phyloP scores from a whole-genome alignment of 2,113 vertebrate genomes.

The Cyprichromis sp. region DNA sequence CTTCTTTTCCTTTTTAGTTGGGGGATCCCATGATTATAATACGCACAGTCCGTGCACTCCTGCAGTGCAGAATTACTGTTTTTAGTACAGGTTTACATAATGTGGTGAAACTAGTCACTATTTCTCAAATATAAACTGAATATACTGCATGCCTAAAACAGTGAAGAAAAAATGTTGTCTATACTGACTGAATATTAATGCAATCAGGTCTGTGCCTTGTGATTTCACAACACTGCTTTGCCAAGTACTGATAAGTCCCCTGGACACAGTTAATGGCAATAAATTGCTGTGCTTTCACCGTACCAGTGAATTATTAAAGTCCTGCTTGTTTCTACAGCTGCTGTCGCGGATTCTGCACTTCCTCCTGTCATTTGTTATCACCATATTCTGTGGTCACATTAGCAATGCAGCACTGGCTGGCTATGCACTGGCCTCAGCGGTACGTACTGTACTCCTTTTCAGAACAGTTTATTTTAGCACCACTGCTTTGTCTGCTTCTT shows the following conservation, averaged over 20 bases:
- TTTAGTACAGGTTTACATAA: background rate
- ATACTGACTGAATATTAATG: background rate
- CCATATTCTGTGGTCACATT: conserved; percentile 90
- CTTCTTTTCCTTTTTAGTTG: background rate
- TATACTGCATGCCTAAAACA: background rate
- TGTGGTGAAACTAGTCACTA: background rate
- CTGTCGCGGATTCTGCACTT: conserved; percentile 80
- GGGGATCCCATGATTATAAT: background rate
- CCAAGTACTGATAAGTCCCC: background rate
- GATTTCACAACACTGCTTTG: background rate
- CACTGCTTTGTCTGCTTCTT: background rate
- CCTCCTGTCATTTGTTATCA: conserved; percentile 79
- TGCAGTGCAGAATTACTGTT: background rate
- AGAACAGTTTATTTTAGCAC: background rate
- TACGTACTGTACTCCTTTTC: conserved; percentile 43
- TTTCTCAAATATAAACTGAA: background rate
- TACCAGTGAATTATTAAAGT: background rate
- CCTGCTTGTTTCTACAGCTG: conserved; percentile 66
- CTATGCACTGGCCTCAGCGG: conserved; percentile 83
- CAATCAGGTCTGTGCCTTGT: background rate
- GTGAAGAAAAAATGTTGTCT: background rate
- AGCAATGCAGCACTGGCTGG: conserved; percentile 86
- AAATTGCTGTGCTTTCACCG: background rate
- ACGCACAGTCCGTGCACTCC: background rate
- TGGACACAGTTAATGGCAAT: background rate